These are phyloP conservation scores for Eupithecia dodoneata DNA, from an alignment of 2,888 invertebrate genomes.

Conservation along the genomic window DNA sequence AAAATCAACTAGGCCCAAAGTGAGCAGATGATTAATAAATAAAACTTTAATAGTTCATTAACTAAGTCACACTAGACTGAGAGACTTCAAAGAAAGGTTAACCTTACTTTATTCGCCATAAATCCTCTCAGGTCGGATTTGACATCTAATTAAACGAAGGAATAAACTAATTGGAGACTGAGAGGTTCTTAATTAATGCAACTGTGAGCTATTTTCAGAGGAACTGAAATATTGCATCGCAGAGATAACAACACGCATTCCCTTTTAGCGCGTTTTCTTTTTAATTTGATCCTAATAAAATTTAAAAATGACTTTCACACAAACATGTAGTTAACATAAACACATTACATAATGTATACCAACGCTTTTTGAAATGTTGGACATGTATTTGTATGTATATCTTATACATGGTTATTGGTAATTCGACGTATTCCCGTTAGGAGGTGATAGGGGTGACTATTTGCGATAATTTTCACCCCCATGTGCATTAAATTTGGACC, in stretches of 20 bases:
- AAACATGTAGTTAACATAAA: too few species aligned
- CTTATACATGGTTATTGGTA: too few species aligned
- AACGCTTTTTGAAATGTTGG: too few species aligned
- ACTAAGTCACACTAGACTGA: neutral
- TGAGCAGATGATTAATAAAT: neutral
- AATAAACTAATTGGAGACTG: constrained; percentile 2
- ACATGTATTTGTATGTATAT: too few species aligned
- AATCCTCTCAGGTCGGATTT: neutral
- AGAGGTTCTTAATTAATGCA: constrained; percentile 21
- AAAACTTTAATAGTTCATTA: too few species aligned
- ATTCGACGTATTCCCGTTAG: too few species aligned
- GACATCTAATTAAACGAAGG: neutral
- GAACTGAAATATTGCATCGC: constrained; percentile 11
- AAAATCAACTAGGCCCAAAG: neutral
- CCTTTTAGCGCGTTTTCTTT: neutral
- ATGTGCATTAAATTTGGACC: too few species aligned
- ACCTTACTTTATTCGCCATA: neutral
- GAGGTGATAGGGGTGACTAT: too few species aligned
- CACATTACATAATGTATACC: too few species aligned
- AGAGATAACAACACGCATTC: neutral
- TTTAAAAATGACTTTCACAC: too few species aligned
- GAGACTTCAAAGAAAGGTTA: neutral
- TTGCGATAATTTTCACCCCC: too few species aligned
- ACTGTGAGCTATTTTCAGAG: constrained; percentile 16
- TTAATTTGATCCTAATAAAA: neutral